Conservation (phyloP, 2,797 vertebrate genomes). For the Mionectes olivaceus region DNA sequence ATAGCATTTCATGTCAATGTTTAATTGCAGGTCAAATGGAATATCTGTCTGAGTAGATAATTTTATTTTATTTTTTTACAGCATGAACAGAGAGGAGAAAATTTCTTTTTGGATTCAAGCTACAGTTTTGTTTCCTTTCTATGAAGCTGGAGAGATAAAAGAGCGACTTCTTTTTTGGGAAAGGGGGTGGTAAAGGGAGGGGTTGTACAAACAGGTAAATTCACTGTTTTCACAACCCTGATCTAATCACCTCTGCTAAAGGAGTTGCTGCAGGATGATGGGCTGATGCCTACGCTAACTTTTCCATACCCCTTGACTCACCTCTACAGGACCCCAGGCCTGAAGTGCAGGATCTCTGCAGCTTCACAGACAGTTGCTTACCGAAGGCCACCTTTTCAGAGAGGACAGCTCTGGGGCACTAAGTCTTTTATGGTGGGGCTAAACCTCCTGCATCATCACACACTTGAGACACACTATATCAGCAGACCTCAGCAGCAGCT, state of each 20-base stretch:
- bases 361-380: neutral
- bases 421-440: neutral
- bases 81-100: neutral
- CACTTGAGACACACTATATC: fast-evolving
- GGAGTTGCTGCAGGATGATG: neutral
- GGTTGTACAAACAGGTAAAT: neutral
- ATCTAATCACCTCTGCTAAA: neutral
- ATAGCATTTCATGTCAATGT: neutral
- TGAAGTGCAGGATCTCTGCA: neutral
- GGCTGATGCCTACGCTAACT: neutral
- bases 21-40: neutral
- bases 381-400: neutral
- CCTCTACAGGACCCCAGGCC: neutral
- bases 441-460: fast-evolving
- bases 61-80: neutral
- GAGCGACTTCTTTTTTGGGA: neutral
- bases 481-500: no score
- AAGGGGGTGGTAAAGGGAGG: neutral
- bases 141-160: neutral
- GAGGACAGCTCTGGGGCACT: neutral
- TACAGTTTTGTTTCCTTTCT: neutral
- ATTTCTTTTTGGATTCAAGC: neutral
- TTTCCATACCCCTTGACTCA: neutral
- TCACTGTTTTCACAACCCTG: neutral
- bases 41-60: neutral